Percentiles rank a stretch among this genome's conserved stretches.
Evolutionary conservation across 37 sponge, comb jelly and placozoan species (phyloP).

Genomic region (Beroe forskalii): DNA sequence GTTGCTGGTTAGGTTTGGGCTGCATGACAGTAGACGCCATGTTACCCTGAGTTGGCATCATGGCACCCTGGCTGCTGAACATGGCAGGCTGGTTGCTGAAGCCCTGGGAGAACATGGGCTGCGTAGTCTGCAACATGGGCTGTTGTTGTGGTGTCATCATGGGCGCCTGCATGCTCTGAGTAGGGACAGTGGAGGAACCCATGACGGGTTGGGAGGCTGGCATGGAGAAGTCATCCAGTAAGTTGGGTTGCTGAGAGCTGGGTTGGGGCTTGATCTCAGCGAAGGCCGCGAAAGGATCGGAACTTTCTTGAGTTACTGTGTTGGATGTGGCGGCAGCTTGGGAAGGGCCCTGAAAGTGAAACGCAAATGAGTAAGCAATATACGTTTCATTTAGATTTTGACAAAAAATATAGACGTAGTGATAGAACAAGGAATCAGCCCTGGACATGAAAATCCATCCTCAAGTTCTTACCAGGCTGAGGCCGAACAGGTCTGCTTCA

Average conservation of each 20-base stretch:
- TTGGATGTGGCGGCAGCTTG: background rate
- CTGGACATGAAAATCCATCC: background rate
- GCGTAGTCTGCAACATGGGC: background rate
- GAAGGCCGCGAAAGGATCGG: slow-evolving; percentile 55
- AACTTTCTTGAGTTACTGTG: background rate
- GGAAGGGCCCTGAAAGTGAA: background rate
- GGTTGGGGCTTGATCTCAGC: background rate
- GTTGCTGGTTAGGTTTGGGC: background rate
- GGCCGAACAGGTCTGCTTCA: slow-evolving; percentile 17
- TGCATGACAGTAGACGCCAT: background rate
- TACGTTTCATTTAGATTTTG: too few species aligned
- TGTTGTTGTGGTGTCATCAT: background rate
- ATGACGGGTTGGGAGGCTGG: background rate
- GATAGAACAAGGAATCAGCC: too few species aligned
- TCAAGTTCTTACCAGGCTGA: slow-evolving; percentile 20
- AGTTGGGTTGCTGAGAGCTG: background rate
- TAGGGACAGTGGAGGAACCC: background rate
- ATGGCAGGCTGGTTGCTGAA: background rate
- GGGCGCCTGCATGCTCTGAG: background rate
- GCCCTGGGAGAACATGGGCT: background rate
- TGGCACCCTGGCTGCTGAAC: background rate
- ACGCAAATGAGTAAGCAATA: too few species aligned
- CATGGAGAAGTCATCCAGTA: slow-evolving; percentile 39
- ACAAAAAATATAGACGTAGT: too few species aligned
- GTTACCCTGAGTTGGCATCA: slow-evolving; percentile 10